phyloP scores from a whole-genome alignment of 2,113 vertebrate species.

The Aleadryas rufinucha region DNA sequence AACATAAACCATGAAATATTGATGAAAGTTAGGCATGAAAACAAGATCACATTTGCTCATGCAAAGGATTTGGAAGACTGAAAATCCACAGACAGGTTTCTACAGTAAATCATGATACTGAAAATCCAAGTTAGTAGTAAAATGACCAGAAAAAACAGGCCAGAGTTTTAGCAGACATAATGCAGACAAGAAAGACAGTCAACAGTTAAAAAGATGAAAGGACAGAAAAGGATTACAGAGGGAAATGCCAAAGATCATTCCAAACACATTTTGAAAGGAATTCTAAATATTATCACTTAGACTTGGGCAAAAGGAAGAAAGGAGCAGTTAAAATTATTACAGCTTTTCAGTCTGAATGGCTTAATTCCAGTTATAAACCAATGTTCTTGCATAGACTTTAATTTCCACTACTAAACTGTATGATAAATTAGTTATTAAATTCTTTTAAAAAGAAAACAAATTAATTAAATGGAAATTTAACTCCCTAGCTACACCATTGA shows the following conservation, averaged over 20 bases:
- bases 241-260: not conserved
- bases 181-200: not conserved
- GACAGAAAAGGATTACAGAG: not conserved
- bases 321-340: not conserved
- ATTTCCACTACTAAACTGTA: not conserved
- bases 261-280: constrained; percentile 5
- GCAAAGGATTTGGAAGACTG: not conserved
- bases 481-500: not conserved
- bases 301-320: not conserved
- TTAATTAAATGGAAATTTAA: not conserved
- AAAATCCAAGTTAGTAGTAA: not conserved
- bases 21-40: not conserved
- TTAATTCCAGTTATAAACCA: not conserved
- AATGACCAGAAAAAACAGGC: not conserved
- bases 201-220: not conserved
- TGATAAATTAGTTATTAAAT: not conserved
- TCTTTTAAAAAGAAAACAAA: not conserved
- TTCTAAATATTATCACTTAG: not conserved
- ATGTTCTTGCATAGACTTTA: not conserved
- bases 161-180: not conserved
- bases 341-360: not conserved
- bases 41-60: not conserved
- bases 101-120: not conserved
- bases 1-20: not conserved
- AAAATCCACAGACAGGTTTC: not conserved